Evolutionary conservation across 2,888 invertebrate species (phyloP), one percentile per base, ranked within the genome.

Genomic region (Meghimatium bilineatum): DNA sequence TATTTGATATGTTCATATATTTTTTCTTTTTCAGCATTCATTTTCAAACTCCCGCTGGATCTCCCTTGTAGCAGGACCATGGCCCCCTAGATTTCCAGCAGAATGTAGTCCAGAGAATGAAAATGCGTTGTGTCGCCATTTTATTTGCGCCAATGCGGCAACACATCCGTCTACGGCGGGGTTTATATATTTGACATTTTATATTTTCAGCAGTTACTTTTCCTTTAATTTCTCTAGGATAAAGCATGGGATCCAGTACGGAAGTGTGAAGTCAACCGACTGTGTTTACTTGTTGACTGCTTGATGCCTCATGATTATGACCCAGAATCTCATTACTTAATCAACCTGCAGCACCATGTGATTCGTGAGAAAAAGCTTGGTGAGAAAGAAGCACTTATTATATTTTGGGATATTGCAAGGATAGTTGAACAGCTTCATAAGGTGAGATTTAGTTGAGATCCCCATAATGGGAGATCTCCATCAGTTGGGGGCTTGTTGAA

Each of bases 211-310:
- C 36, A 20, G 10, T 67, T 23, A 10, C 38, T 6, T 71, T 38
- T 71, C 38, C 23, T 23, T n/a, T 36, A 44, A 26, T 44, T 0
- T 72, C 14, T n/a, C 32, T 92, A 96, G 96, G 96, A 96, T 91
- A 94, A 95, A 89, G 96, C 96, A 0, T 91, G 95, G 88, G 96
- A 96, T 93, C 96, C 76, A 10, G 96, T 91, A 94, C 94, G 49
- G 95, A 95, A 94, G 87, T 93, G 94, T 0, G 93, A 94, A 69
- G 95, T 94, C 3, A 94, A 94, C 83, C 88, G 96, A 56, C 93
- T 96, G 3, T 96, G 96, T 92, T 94, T 97, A 20, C 96, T 96
- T 0, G 94, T 96, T 67, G 96, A 96, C 92, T 96, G 96, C 91
- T 95, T 96, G 12, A 95, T 95, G 6, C 95, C 96, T 0, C 96